Base-by-base conservation (phyloP, 2,113 vertebrate species). In the Dromas ardeola region DNA sequence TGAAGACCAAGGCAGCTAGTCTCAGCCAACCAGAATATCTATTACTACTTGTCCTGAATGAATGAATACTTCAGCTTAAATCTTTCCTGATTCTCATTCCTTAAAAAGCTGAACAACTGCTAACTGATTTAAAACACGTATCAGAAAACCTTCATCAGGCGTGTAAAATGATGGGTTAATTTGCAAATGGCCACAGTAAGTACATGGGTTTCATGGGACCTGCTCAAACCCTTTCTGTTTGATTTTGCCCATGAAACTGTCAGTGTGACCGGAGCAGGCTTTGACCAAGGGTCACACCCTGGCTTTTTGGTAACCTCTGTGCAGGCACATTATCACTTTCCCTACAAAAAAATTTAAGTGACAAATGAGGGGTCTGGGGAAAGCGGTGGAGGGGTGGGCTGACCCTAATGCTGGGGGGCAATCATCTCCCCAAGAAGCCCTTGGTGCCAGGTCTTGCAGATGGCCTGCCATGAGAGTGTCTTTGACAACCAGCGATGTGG, bases 311-410 rank as follows among this genome's bases (percentile, higher is more conserved):
- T 50, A 63, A 21, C 11, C 12, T 34, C 47, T 45, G 27, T 36
- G 18, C 42, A 10, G 2, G 19, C 34, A 50, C 13, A 4, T 2
- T 55, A 30, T 6, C 5, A 2, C 15, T 22, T 50, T 7, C n/a
- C 40, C 32, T 15, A 17, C 11, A 69, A n/a, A 23, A 76, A 61
- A 53, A 40, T 43, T 4, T 38, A 25, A 52, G 56, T 6, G 29
- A 59, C 1, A 16, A 16, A 43, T 0, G 0, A 69, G 38, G 34
- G 18, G 10, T 4, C 26, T 53, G n/a, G 4, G 7, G 12, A 69
- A 58, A 15, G 27, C 3, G 25, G 19, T 55, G 12, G 13, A 85
- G 49, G 25, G 26, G 20, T 4, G 0, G 22, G 17, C 22, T 9
- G 23, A 38, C 11, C 32, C 19, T 63, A 6, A 1, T 0, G 3